Evolutionary conservation across 2,113 vertebrate genomes (phyloP).

Genomic region (Erythrocercus mccallii): DNA sequence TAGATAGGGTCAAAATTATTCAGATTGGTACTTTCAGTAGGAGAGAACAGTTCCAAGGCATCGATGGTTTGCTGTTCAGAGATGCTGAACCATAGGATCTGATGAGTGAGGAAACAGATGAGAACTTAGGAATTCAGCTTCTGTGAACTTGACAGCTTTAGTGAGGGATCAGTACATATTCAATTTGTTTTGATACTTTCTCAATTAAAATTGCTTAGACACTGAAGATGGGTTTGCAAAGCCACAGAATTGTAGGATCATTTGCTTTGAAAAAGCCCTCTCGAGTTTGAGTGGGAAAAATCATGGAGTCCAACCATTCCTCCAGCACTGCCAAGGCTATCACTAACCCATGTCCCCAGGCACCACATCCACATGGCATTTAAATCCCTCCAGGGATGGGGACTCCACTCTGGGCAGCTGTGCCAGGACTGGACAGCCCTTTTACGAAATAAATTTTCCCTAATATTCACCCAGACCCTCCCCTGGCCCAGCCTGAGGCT

Average conservation of each 20-base stretch:
- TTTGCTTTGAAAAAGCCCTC: background rate
- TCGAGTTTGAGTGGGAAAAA: background rate
- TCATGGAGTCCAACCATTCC: background rate
- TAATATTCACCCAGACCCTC: accelerated
- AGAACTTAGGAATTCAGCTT: background rate
- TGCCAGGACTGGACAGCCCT: background rate
- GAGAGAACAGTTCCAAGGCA: background rate
- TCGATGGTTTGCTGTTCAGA: background rate
- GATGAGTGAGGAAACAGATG: background rate
- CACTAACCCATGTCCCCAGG: too few species aligned
- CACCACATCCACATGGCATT: accelerated
- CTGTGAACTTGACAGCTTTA: background rate
- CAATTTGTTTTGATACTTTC: background rate
- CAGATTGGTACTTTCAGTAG: background rate
- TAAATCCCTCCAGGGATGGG: background rate
- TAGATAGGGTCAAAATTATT: background rate
- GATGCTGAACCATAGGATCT: background rate
- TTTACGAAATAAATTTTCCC: background rate
- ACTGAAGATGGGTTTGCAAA: background rate
- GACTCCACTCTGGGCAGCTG: background rate
- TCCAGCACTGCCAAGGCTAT: background rate
- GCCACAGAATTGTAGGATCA: background rate
- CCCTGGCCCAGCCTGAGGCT: background rate
- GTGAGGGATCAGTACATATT: background rate
- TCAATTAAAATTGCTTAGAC: background rate